Evolutionary conservation across 1,140 invertebrate species (phyloP), one percentile per base, ranked within the genome.

Genomic region (Ceratoteleas bidentatus): DNA sequence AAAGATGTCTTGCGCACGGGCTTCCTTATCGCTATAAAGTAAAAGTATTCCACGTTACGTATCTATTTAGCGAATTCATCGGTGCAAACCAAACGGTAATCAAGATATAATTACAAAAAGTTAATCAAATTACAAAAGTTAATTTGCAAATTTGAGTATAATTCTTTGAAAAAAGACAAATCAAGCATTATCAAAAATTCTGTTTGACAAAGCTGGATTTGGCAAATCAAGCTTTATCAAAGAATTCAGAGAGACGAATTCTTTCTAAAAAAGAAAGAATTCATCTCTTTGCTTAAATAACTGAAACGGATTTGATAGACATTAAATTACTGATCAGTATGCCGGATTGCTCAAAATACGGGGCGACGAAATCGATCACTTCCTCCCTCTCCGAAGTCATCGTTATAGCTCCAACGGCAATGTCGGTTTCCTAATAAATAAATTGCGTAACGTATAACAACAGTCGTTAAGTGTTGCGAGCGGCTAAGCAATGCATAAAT

Each of bases 351-450:
- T 98, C 97, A 85, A 96, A 98, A 88, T 97, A 98, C 0, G 97
- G 97, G 0, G 97, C 95, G 6, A 97, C 95, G 86, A 98, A 99
- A 89, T 98, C 97, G 6, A 98, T 95, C 0, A 97, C 96, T 93
- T 98, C 97, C 88, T 98, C 97, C 60, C 97, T 93, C 84, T 98
- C 96, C 6, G 97, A 97, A 9, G 97, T 98, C 95, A 98, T 98
- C 8, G 96, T 97, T 2, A 98, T 90, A 0, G 97, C 94, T 2
- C 95, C 96, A 3, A 98, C 94, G 0, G 95, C 95, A 50, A 99
- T 94, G 87, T 99, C 97, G 1, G 96, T 97, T 91, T 97, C 95
- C 96, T 97, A 76, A 81, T 50, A 16, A 50, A 16, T 40, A 11
- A 8, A 40, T 8, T 40, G 10, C 36, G 36, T 8, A 40, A 6